Conservation (phyloP, 2,113 vertebrate species). For the Terrapene triunguis region DNA sequence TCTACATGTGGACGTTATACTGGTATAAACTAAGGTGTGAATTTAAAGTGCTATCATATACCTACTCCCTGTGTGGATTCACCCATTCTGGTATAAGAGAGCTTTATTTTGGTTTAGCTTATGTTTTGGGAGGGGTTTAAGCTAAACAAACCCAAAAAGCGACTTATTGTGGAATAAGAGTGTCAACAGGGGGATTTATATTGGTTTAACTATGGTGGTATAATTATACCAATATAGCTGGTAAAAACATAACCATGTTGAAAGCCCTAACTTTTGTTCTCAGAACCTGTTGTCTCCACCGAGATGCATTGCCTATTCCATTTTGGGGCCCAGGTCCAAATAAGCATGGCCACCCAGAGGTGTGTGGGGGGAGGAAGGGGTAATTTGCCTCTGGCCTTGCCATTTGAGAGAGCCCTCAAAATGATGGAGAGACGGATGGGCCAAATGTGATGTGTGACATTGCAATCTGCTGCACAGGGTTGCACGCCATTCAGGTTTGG, state of each 20-base stretch:
- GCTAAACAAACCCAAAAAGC: not conserved
- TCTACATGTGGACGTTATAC: not conserved
- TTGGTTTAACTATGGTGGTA: not conserved
- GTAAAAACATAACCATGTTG: not conserved
- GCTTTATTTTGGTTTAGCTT: not conserved
- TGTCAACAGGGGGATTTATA: not conserved
- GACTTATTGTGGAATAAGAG: not conserved
- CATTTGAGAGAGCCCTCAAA: not conserved
- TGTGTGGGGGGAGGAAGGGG: not conserved
- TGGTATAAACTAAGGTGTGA: not conserved
- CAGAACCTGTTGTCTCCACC: not conserved
- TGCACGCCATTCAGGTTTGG: not conserved
- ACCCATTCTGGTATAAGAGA: not conserved
- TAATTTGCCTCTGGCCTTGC: not conserved
- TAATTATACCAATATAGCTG: not conserved
- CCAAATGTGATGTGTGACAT: not conserved
- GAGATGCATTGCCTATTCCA: not conserved
- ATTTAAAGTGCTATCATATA: not conserved
- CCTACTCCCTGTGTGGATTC: not conserved
- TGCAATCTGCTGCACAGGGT: not conserved
- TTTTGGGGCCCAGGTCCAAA: not conserved
- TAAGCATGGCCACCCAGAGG: not conserved
- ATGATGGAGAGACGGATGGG: not conserved
- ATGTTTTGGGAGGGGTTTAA: not conserved
- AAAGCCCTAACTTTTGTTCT: not conserved